A percentile compares a stretch with the other conserved stretches of the same genome.
Conservation (phyloP, 2,113 vertebrate genomes). For the Lanius collurio region DNA sequence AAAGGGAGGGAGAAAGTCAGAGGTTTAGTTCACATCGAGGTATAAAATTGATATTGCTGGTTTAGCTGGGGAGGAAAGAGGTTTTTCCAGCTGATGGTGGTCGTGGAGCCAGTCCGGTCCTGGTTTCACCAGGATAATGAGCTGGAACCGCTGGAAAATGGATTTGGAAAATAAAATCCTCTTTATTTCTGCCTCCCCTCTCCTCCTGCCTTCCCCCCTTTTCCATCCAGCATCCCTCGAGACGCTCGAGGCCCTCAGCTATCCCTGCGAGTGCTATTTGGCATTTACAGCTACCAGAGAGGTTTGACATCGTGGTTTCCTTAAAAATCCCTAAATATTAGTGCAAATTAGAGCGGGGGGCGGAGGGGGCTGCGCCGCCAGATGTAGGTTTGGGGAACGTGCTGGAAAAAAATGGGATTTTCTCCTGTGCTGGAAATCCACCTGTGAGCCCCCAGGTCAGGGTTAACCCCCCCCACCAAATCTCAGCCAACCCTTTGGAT, state of each 20-base stretch:
- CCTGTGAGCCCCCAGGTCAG: neutral
- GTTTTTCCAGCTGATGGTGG: neutral
- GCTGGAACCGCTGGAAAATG: neutral
- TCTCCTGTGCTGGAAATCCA: neutral
- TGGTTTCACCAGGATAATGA: neutral
- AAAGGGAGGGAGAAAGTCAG: neutral
- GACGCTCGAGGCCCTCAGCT: neutral
- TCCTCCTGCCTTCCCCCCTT: neutral
- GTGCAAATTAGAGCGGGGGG: slow-evolving; percentile 47
- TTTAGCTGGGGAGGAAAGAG: neutral
- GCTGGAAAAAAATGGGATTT: neutral
- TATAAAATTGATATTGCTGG: slow-evolving; percentile 45
- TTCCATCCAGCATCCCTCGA: neutral
- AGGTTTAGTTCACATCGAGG: slow-evolving; percentile 26
- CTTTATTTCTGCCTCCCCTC: neutral
- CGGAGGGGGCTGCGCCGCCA: accelerated
- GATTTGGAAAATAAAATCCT: neutral
- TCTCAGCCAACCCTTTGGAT: neutral
- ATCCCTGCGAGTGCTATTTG: neutral
- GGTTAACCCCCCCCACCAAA: neutral
- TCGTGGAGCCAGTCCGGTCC: neutral
- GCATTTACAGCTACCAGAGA: neutral
- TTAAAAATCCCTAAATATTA: neutral
- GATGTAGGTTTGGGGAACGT: neutral
- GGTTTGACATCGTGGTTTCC: neutral